Conservation (phyloP, 2,113 vertebrate genomes). For the Microcebus griseorufus region DNA sequence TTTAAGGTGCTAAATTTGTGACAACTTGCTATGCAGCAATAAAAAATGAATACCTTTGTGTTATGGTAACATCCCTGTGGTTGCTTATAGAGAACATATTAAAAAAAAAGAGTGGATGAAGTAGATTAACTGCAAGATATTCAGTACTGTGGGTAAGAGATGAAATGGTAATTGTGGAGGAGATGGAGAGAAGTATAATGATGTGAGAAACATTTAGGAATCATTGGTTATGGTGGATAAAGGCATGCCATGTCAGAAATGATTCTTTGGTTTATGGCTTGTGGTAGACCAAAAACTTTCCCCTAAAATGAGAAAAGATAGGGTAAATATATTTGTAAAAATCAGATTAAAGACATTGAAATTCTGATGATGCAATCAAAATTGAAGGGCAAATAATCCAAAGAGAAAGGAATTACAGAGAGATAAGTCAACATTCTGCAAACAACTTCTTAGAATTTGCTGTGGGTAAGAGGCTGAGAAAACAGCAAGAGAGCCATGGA, state of each 20-base stretch:
- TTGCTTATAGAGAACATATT: neutral
- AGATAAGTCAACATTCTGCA: rapidly evolving
- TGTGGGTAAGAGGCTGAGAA: neutral
- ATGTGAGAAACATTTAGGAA: neutral
- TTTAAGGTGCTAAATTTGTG: neutral
- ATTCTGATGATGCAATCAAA: neutral
- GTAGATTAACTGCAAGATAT: neutral
- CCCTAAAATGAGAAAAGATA: neutral
- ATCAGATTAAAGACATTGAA: neutral
- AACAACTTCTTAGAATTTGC: neutral
- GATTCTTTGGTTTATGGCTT: neutral
- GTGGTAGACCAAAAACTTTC: neutral
- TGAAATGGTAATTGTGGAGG: neutral
- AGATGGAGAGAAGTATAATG: neutral
- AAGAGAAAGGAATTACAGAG: neutral
- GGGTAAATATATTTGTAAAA: neutral
- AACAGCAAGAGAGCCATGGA: neutral
- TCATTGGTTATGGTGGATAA: rapidly evolving
- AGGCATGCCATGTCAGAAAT: neutral
- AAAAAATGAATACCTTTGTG: neutral
- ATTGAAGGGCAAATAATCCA: neutral
- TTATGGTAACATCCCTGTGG: neutral
- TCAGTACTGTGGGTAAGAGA: neutral
- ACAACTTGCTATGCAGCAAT: neutral
- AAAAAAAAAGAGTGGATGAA: neutral